These are phyloP conservation scores for Etheostoma spectabile DNA, from an alignment of 2,113 vertebrate species.

Conservation along the genomic window DNA sequence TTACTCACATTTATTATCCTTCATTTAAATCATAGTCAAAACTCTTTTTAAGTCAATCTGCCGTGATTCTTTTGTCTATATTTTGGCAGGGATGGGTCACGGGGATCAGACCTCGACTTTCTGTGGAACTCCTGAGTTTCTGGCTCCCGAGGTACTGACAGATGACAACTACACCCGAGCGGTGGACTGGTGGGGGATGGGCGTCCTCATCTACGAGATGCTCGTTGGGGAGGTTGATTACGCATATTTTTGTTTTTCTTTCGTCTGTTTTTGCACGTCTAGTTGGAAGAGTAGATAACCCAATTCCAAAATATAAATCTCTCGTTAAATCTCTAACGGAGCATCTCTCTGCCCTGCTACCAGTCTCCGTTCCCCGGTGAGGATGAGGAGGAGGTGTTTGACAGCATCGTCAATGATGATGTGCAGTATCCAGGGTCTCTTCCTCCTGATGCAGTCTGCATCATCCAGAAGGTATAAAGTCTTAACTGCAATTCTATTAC, in stretches of 20 bases:
- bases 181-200: constrained; percentile 98
- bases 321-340: background rate
- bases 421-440: constrained; percentile 90
- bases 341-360: background rate
- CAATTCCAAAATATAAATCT: background rate
- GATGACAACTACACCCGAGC: constrained; percentile 93
- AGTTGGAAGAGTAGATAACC: background rate
- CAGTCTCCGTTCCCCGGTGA: constrained; percentile 97
- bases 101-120: constrained; percentile 96
- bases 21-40: background rate
- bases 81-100: constrained; percentile 90
- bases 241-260: background rate
- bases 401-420: constrained; percentile 95
- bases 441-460: constrained; percentile 86
- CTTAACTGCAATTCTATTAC: too few species aligned
- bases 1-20: too few species aligned
- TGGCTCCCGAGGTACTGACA: constrained; percentile 95
- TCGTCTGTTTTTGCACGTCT: background rate
- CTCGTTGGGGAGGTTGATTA: constrained; percentile 93
- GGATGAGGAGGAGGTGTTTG: constrained; percentile 97
- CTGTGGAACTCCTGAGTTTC: constrained; percentile 96
- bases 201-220: constrained; percentile 97
- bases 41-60: background rate
- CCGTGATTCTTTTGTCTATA: background rate
- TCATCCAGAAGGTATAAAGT: constrained; percentile 90